Evolutionary conservation across 1,140 invertebrate genomes (phyloP).

Genomic region (Drosophila lini): DNA sequence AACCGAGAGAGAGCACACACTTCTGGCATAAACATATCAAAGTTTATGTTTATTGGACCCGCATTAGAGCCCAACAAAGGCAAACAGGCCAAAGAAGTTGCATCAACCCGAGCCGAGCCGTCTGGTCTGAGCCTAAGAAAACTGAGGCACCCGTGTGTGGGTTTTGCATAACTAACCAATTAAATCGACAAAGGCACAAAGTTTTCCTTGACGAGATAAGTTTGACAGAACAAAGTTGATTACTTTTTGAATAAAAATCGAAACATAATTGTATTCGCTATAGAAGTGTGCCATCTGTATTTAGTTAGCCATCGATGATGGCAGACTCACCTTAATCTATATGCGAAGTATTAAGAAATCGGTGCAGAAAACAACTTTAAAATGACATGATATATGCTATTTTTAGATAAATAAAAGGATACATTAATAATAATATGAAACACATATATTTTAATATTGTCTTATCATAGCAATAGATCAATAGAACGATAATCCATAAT

Average conservation of each 20-base stretch:
- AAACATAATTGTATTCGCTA: no score
- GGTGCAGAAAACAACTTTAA: background rate
- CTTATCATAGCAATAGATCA: background rate
- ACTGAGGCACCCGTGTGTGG: conserved; percentile 12
- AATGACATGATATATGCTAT: background rate
- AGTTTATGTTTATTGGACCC: conserved; percentile 73
- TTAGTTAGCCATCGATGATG: no score
- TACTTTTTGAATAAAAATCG: background rate
- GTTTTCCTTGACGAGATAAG: conserved; percentile 1
- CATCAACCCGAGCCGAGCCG: conserved; percentile 12
- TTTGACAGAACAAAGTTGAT: background rate
- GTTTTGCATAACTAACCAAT: conserved; percentile 15
- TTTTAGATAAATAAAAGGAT: background rate
- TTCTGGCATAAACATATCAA: conserved; percentile 78
- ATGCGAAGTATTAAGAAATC: background rate
- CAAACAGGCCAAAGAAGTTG: conserved; percentile 30
- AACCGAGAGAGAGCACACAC: conserved; percentile 31
- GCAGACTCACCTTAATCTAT: background rate
- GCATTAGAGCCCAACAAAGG: conserved; percentile 42
- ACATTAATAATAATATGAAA: background rate
- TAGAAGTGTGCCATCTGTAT: no score
- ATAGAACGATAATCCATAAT: background rate
- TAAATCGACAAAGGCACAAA: conserved; percentile 13
- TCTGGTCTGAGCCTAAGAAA: background rate
- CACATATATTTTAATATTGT: background rate